These are phyloP conservation scores for Trichonephila inaurata DNA, from an alignment of 1,140 invertebrate species.

Conservation along the genomic window DNA sequence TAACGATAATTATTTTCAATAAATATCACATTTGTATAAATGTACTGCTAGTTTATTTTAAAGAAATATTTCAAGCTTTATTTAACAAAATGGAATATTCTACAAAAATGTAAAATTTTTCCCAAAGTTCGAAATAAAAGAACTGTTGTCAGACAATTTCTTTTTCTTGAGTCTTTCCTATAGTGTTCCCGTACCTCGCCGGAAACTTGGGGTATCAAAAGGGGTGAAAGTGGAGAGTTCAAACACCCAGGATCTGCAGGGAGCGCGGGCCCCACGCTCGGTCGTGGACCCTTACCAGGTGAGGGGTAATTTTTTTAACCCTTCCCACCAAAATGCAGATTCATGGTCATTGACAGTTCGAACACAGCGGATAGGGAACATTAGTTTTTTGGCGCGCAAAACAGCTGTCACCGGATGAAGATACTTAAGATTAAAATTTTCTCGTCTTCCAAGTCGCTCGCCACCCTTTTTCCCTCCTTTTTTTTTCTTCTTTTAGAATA, in stretches of 20 bases:
- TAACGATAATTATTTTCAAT: no score
- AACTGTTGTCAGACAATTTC: no score
- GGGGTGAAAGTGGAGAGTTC: slow-evolving; percentile 67
- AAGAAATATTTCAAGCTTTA: no score
- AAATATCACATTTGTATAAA: no score
- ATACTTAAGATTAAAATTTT: background rate
- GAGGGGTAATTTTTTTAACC: slow-evolving; percentile 11
- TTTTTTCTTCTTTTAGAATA: background rate
- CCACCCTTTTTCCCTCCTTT: background rate
- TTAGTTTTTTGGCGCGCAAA: background rate
- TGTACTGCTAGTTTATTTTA: no score
- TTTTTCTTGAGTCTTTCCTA: background rate
- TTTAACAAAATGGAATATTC: no score
- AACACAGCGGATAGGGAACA: background rate
- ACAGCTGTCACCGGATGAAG: slow-evolving; percentile 24
- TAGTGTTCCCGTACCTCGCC: background rate
- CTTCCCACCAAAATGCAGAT: slow-evolving; percentile 42
- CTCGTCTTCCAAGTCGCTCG: background rate
- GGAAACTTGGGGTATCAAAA: slow-evolving; percentile 61
- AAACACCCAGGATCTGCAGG: slow-evolving; percentile 36
- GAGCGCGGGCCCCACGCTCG: background rate
- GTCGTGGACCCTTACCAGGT: slow-evolving; percentile 63
- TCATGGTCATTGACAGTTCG: slow-evolving; percentile 59
- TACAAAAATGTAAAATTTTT: no score
- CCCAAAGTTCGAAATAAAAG: no score